Percentiles rank a stretch among this genome's conserved stretches.
These are phyloP conservation scores for Drosophila neoperkinsi DNA, from an alignment of 2,888 invertebrate species.

Conservation along the genomic window DNA sequence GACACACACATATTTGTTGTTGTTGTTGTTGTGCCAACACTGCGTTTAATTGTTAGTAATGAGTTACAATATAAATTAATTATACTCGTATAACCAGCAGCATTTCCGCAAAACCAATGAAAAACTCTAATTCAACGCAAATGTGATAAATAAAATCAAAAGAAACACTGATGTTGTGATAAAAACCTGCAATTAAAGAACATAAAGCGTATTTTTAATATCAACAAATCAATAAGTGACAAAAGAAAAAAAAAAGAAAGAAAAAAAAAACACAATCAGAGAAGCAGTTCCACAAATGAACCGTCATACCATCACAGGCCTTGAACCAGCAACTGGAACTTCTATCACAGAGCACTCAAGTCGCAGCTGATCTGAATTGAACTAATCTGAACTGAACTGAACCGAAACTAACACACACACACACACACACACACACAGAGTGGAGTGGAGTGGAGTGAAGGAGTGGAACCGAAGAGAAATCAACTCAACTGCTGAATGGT, in stretches of 20 bases:
- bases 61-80: conserved; percentile 7
- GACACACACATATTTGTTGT: conserved; percentile 17
- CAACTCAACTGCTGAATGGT: conserved; percentile 64
- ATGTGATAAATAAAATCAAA: conserved; percentile 39
- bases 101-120: conserved; percentile 74
- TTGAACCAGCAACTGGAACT: conserved; percentile 10
- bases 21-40: conserved; percentile 30
- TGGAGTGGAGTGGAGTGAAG: conserved; percentile 2
- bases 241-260: background rate
- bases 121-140: conserved; percentile 47
- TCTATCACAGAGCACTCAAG: conserved; percentile 3
- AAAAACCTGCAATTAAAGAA: conserved; percentile 34
- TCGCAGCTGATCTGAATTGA: conserved; percentile 39
- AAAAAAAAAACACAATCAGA: background rate
- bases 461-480: conserved; percentile 6
- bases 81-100: conserved; percentile 52
- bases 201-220: conserved; percentile 23
- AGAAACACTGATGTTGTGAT: conserved; percentile 39
- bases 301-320: conserved; percentile 11
- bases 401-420: conserved; percentile 8
- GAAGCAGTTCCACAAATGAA: conserved; percentile 9
- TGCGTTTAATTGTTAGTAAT: conserved; percentile 23
- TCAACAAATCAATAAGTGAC: conserved; percentile 48
- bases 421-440: conserved; percentile 1
- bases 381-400: conserved; percentile 40